These are phyloP conservation scores for Saccostrea glomerata DNA, from an alignment of 1,140 invertebrate genomes.

Conservation along the genomic window DNA sequence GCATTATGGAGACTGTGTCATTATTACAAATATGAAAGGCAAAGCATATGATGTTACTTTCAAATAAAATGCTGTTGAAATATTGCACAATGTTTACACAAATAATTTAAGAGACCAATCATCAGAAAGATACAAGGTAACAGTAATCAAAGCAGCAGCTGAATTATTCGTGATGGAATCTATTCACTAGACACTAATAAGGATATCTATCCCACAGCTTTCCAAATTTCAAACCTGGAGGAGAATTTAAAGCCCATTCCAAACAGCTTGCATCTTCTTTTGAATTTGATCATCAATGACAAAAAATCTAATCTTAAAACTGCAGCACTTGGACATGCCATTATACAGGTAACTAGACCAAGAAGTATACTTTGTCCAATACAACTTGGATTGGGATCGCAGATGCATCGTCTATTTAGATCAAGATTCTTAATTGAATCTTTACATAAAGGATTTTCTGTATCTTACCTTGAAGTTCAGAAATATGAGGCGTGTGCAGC, in stretches of 20 bases:
- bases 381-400: conserved; percentile 58
- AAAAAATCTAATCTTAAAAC: conserved; percentile 39
- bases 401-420: conserved; percentile 58
- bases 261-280: conserved; percentile 40
- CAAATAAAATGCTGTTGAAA: conserved; percentile 41
- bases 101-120: conserved; percentile 1
- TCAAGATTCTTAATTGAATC: conserved; percentile 63
- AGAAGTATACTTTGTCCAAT: conserved; percentile 51
- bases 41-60: conserved; percentile 53
- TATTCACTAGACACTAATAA: neutral
- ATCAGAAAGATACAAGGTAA: conserved; percentile 39
- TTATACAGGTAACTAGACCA: conserved; percentile 48
- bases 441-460: too few species aligned
- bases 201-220: conserved; percentile 35
- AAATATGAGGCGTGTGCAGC: too few species aligned
- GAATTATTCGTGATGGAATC: conserved; percentile 57
- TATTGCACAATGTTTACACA: conserved; percentile 49
- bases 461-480: too few species aligned
- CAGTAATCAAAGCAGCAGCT: conserved; percentile 52
- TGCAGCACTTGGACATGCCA: conserved; percentile 37
- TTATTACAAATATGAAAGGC: conserved; percentile 56
- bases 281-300: neutral
- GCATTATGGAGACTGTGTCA: conserved; percentile 56
- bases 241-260: conserved; percentile 46
- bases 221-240: conserved; percentile 30